A percentile compares a stretch with the other conserved stretches of the same genome.
Evolutionary conservation across 2,888 invertebrate species (phyloP).

Genomic region (Mythimna loreyi): DNA sequence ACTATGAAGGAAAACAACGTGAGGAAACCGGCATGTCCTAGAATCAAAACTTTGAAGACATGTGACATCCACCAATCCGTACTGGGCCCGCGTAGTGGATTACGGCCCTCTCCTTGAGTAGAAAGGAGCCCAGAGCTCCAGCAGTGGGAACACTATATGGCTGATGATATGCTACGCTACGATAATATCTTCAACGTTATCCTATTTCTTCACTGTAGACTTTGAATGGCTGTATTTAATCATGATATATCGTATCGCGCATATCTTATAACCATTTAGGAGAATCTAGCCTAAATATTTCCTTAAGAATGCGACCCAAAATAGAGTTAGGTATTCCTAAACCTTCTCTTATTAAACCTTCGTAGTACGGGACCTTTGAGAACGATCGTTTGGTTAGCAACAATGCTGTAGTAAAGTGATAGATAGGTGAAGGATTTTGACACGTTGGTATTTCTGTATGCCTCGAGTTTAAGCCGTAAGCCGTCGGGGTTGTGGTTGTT

Average conservation of each 20-base stretch:
- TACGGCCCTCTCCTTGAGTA: too few relatives aligned
- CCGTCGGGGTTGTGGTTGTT: constrained; percentile 6
- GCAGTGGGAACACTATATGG: too few relatives aligned
- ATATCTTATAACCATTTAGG: background rate
- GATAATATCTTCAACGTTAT: background rate
- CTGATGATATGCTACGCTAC: too few relatives aligned
- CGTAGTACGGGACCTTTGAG: background rate
- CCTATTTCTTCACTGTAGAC: background rate
- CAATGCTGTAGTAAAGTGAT: constrained; percentile 3
- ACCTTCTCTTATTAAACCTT: background rate
- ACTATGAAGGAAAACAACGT: too few relatives aligned
- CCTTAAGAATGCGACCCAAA: background rate
- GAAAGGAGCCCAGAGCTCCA: too few relatives aligned
- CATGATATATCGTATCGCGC: background rate
- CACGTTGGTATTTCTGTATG: constrained; percentile 11
- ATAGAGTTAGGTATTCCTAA: too few relatives aligned
- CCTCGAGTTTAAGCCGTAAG: constrained; percentile 7
- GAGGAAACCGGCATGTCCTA: too few relatives aligned
- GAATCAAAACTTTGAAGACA: too few relatives aligned
- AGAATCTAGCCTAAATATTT: background rate
- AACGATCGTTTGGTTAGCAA: background rate
- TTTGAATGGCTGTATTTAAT: background rate
- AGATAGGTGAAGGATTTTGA: constrained; percentile 28
- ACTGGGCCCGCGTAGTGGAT: too few relatives aligned
- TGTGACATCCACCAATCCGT: too few relatives aligned